These are phyloP conservation scores for Pelodiscus sinensis DNA, from an alignment of 2,113 vertebrate genomes.

Conservation along the genomic window DNA sequence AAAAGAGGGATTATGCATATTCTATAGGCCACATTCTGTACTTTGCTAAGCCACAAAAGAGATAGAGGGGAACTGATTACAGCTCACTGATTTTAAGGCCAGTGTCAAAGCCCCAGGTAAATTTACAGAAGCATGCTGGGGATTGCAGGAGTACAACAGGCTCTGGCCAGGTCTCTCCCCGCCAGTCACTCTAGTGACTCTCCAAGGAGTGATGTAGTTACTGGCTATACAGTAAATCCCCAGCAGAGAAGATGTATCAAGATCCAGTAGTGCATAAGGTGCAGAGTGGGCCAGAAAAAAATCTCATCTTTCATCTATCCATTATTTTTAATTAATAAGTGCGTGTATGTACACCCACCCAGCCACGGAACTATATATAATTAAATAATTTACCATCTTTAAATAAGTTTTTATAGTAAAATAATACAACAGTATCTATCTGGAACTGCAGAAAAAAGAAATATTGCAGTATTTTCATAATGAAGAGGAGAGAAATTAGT, in stretches of 20 bases:
- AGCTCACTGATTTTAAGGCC: not conserved
- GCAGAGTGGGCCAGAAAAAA: not conserved
- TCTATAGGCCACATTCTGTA: not conserved
- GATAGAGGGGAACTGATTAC: not conserved
- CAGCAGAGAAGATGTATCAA: not conserved
- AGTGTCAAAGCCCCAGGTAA: not conserved
- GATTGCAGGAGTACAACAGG: accelerated
- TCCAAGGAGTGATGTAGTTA: not conserved
- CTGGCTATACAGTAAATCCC: not conserved
- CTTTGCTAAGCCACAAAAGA: not conserved
- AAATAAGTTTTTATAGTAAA: conserved; percentile 33
- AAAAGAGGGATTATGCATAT: not conserved
- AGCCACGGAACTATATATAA: not conserved
- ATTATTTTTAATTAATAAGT: not conserved
- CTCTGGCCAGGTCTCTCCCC: not conserved
- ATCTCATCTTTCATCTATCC: not conserved
- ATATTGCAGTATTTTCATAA: conserved; percentile 3
- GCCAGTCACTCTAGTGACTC: not conserved
- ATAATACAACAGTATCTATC: not conserved
- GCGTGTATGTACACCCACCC: not conserved
- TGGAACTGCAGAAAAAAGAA: not conserved
- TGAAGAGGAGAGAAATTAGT: not conserved
- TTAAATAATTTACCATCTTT: not conserved
- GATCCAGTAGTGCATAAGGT: not conserved
- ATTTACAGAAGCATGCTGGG: not conserved